These are phyloP conservation scores for Colostygia pectinataria DNA, from an alignment of 2,888 invertebrate species.

Conservation along the genomic window DNA sequence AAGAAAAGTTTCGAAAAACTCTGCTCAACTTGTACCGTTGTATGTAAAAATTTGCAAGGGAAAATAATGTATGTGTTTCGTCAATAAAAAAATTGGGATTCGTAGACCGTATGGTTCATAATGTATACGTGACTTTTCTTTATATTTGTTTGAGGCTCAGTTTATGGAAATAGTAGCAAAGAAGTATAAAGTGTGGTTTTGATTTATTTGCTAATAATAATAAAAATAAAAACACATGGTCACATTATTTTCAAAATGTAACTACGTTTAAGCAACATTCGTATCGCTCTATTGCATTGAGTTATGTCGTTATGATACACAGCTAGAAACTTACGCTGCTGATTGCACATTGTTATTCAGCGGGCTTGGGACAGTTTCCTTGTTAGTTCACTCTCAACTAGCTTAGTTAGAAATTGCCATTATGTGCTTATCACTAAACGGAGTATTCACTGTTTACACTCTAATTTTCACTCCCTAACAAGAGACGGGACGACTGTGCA, in stretches of 20 bases:
- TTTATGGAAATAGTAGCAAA: constrained; percentile 4
- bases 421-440: constrained; percentile 53
- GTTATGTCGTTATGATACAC: constrained; percentile 8
- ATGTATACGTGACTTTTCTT: constrained; percentile 30
- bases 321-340: constrained; percentile 11
- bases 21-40: constrained; percentile 69
- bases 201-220: constrained; percentile 4
- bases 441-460: constrained; percentile 60
- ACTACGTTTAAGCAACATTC: not conserved
- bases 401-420: constrained; percentile 34
- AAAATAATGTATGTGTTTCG: constrained; percentile 49
- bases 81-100: constrained; percentile 44
- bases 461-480: constrained; percentile 61
- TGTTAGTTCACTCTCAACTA: constrained; percentile 52
- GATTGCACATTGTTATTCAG: constrained; percentile 46
- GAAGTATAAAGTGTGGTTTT: not conserved
- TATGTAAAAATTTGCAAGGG: constrained; percentile 63
- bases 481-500: constrained; percentile 37
- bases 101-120: constrained; percentile 25
- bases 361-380: constrained; percentile 53
- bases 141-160: constrained; percentile 16
- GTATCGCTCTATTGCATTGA: not conserved
- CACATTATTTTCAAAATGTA: not conserved
- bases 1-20: constrained; percentile 77
- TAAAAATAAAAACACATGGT: no score